Base-by-base conservation (phyloP, 53 echinoderm and acorn worm genomes). In the Luidia sarsii region DNA sequence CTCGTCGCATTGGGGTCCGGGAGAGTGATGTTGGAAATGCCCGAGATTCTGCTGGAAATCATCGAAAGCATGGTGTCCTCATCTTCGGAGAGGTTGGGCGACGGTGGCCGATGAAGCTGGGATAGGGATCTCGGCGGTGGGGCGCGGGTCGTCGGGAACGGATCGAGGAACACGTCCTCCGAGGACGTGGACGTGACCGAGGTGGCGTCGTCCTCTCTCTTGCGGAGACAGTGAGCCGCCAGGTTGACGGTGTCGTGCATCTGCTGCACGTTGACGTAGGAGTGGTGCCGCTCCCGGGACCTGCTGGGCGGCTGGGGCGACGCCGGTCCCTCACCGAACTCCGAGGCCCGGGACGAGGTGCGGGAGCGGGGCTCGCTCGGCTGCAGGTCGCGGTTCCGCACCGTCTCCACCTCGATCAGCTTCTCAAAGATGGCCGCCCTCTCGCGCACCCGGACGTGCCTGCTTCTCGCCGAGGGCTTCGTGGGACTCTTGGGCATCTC, bases 351-450 rank as follows among this genome's bases (percentile, higher is more conserved):
- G 4, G 56, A 72, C 22, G 54, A 56, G 39, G 54, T 56, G 16
- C 72, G 54, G 6, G 72, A 56, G 23, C 72, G 54, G 31, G 55
- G 72, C 55, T 72, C 72, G 50, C 72, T 72, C 21, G 27, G 21
- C 36, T 55, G 72, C 9, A 55, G 37, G 22, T 72, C 72, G 4
- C 56, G 35, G 72, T 53, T 72, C 25, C 56, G 34, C 1, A 18
- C 11, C 15, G 57, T 56, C 41, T 72, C 72, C 11, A 53, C 72
- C 55, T 72, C 72, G 25, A 72, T 72, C 24, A 72, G 39, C 55
- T 72, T 72, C 41, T 83, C 83, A 70, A 83, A 83, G 20, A 57
- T 45, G 11, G 83, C 83, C 1, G 83, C 83, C 48, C 83, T 70
- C 70, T 83, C 83, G 21, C 83, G 59, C 21, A 83, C 83, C n/a